These are phyloP conservation scores for Phaethon lepturus DNA, from an alignment of 2,113 vertebrate species.

Conservation along the genomic window DNA sequence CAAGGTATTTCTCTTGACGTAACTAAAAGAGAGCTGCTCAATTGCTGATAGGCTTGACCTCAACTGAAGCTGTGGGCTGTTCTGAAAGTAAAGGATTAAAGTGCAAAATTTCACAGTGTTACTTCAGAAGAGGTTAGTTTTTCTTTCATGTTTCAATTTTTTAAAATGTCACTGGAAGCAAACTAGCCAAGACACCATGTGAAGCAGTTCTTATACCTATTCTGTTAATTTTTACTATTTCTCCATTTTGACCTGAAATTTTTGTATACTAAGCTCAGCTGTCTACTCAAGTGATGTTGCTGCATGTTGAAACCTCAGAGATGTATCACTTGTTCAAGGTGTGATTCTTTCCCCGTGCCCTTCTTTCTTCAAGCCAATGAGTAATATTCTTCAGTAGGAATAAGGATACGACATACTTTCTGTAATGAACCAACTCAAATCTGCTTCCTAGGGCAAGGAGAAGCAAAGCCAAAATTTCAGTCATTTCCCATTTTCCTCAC, in stretches of 20 bases:
- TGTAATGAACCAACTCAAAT: background rate
- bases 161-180: background rate
- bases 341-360: background rate
- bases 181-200: background rate
- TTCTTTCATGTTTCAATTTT: background rate
- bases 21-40: background rate
- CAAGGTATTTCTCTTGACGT: slow-evolving; percentile 13
- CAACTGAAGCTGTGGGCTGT: background rate
- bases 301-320: background rate
- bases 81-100: slow-evolving; percentile 28
- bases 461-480: background rate
- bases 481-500: background rate
- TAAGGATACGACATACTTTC: background rate
- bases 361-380: background rate
- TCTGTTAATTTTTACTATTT: background rate
- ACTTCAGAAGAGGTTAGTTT: background rate
- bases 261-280: background rate
- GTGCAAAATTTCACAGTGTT: background rate
- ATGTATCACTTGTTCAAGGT: background rate
- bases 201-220: background rate
- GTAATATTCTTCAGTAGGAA: background rate
- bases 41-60: background rate
- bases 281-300: background rate
- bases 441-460: background rate
- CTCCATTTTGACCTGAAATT: background rate